Evolutionary conservation across 2,888 invertebrate species (phyloP).

Genomic region (Zhuqinia jingwanae): DNA sequence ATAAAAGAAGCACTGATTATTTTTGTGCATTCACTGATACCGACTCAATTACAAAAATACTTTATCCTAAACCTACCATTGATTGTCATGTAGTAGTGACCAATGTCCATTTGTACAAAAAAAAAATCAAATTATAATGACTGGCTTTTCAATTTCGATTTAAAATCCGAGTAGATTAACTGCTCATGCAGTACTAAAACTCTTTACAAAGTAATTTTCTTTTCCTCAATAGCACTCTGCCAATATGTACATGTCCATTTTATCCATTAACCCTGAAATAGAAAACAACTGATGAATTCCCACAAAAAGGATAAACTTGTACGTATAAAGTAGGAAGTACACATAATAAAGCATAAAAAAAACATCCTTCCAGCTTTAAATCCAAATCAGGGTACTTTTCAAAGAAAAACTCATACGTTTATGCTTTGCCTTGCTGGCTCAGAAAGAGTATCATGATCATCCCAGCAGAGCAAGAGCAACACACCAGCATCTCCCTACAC

Average conservation of each 20-base stretch:
- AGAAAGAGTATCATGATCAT: neutral
- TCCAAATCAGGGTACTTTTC: neutral
- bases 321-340: no score
- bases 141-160: no score
- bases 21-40: no score
- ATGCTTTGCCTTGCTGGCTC: neutral
- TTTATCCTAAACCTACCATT: no score
- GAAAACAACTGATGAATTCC: neutral
- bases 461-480: neutral
- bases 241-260: neutral
- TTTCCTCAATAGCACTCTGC: neutral
- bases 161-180: neutral
- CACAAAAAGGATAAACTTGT: neutral
- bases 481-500: neutral
- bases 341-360: neutral
- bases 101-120: no score
- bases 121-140: no score
- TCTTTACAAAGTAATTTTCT: neutral
- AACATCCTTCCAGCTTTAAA: neutral
- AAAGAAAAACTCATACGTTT: neutral
- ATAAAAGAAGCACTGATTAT: no score
- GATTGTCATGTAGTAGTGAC: no score
- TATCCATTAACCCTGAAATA: slow-evolving; percentile 9
- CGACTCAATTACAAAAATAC: no score
- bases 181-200: slow-evolving; percentile 2